Evolutionary conservation across 2,113 vertebrate genomes (phyloP).

Genomic region (Rhea americana): DNA sequence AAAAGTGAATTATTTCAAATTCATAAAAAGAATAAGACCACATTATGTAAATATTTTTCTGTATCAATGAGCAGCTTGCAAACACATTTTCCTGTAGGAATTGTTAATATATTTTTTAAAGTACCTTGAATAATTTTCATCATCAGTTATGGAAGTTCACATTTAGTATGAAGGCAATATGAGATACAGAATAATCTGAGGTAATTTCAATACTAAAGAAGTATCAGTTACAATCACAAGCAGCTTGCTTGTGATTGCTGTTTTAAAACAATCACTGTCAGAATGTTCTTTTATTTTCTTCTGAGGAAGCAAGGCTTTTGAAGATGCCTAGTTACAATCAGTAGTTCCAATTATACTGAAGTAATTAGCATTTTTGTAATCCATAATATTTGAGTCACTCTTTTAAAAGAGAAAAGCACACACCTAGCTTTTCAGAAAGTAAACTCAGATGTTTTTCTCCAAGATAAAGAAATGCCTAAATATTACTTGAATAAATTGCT

Average conservation of each 20-base stretch:
- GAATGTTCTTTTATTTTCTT: constrained; percentile 47
- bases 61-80: neutral
- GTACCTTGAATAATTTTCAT: constrained; percentile 8
- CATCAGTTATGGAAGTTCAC: neutral
- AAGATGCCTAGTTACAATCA: constrained; percentile 27
- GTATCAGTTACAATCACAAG: constrained; percentile 7
- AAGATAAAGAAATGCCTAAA: neutral
- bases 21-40: neutral
- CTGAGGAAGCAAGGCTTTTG: constrained; percentile 41
- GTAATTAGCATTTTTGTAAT: constrained; percentile 24
- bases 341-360: constrained; percentile 1
- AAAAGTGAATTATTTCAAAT: neutral
- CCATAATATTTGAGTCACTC: neutral
- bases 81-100: neutral
- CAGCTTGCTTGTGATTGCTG: neutral
- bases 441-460: neutral
- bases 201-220: constrained; percentile 50
- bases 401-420: neutral
- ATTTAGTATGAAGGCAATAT: constrained; percentile 7
- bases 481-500: neutral
- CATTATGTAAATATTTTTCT: neutral
- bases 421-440: neutral
- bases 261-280: constrained; percentile 44
- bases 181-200: neutral
- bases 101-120: neutral